Evolutionary conservation across 2,797 vertebrate species (phyloP).

Genomic region (Tapera naevia): DNA sequence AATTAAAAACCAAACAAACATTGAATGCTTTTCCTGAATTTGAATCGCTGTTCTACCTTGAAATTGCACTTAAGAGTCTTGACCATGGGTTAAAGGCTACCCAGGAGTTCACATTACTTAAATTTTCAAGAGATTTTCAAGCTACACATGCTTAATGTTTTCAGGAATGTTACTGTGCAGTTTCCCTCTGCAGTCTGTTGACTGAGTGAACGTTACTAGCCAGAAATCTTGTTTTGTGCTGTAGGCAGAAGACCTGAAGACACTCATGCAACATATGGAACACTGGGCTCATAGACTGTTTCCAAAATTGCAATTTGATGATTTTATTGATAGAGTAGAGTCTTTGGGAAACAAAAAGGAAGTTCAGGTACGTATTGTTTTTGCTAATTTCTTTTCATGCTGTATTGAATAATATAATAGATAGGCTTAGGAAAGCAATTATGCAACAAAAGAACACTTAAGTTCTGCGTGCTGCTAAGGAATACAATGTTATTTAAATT

Average conservation of each 20-base stretch:
- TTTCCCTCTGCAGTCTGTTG: conserved; percentile 1
- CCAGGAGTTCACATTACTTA: accelerated
- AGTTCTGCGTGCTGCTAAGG: background rate
- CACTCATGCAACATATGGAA: conserved; percentile 90
- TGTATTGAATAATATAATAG: background rate
- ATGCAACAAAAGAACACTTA: background rate
- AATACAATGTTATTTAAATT: background rate
- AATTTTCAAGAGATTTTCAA: background rate
- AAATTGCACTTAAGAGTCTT: background rate
- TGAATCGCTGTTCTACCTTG: background rate
- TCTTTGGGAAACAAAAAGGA: conserved; percentile 90
- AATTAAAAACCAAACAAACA: background rate
- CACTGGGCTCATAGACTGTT: conserved; percentile 96
- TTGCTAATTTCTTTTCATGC: background rate
- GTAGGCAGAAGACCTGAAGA: conserved; percentile 88
- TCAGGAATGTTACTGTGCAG: background rate
- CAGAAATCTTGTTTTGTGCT: background rate
- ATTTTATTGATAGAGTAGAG: conserved; percentile 90
- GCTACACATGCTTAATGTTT: background rate
- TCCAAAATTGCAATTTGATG: conserved; percentile 93
- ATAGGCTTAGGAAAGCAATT: background rate
- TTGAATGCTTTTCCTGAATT: background rate
- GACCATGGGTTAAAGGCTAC: background rate
- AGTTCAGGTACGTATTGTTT: conserved; percentile 85
- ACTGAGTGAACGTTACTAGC: background rate